phyloP scores from a whole-genome alignment of 1,140 invertebrate genomes.

The Listronotus oregonensis region DNA sequence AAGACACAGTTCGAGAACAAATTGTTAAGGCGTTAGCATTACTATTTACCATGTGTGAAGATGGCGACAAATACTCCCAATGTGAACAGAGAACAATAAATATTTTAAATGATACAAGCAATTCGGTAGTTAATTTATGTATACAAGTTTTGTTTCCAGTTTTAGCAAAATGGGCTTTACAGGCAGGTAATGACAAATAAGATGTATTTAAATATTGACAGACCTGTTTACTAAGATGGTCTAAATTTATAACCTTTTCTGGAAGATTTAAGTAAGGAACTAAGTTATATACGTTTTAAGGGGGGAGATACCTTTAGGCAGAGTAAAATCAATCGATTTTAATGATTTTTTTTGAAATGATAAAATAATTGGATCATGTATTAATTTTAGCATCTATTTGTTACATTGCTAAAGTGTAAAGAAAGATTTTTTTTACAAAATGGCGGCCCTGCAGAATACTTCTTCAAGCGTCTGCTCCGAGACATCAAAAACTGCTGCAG shows the following conservation, averaged over 20 bases:
- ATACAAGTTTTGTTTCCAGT: slow-evolving; percentile 61
- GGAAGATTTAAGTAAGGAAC: background rate
- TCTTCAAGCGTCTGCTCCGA: no score
- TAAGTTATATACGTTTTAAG: no score
- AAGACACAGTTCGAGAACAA: slow-evolving; percentile 66
- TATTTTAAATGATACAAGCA: slow-evolving; percentile 61
- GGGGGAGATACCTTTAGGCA: no score
- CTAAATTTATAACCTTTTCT: slow-evolving; percentile 1
- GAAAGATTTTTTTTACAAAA: no score
- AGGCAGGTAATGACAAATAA: slow-evolving; percentile 30
- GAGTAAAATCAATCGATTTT: no score
- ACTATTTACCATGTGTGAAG: slow-evolving; percentile 67
- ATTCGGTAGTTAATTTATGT: slow-evolving; percentile 60
- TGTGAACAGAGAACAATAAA: slow-evolving; percentile 64
- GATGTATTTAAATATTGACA: background rate
- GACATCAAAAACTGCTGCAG: no score
- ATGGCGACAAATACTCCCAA: slow-evolving; percentile 71
- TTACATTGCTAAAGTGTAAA: no score
- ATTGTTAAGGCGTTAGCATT: slow-evolving; percentile 69
- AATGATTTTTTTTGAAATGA: no score
- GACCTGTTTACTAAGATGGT: background rate
- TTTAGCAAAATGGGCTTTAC: slow-evolving; percentile 68
- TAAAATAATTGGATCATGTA: no score
- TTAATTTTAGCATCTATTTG: no score
- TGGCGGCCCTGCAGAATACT: no score